Conservation (phyloP, 1,140 invertebrate genomes). For the Battus philenor region DNA sequence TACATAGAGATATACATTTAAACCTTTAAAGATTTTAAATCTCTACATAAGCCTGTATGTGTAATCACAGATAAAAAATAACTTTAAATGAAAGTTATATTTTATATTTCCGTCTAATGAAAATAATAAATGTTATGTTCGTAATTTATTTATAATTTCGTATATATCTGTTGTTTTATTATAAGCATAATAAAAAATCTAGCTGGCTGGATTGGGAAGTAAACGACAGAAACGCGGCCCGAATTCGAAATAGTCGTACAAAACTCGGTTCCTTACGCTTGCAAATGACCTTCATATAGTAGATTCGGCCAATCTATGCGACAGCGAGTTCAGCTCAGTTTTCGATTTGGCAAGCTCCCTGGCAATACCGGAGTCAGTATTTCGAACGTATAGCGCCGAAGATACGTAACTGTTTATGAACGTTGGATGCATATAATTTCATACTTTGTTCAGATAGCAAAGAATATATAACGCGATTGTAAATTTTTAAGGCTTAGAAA, state of each 20-base stretch:
- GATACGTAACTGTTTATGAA: conserved; percentile 1
- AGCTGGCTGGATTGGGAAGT: not conserved
- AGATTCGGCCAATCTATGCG: conserved; percentile 19
- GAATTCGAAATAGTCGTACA: conserved; percentile 8
- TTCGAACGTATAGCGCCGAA: conserved; percentile 8
- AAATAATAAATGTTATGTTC: too few relatives aligned
- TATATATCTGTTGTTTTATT: too few relatives aligned
- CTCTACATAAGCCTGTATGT: too few relatives aligned
- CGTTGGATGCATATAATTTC: conserved; percentile 3
- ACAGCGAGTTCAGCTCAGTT: conserved; percentile 33
- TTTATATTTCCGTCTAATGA: too few relatives aligned
- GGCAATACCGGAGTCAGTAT: conserved; percentile 29
- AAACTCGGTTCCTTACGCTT: conserved; percentile 14
- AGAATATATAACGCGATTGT: not conserved
- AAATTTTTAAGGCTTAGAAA: not conserved
- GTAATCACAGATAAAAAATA: too few relatives aligned
- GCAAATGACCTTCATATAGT: conserved; percentile 20
- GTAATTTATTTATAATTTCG: too few relatives aligned
- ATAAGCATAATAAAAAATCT: too few relatives aligned
- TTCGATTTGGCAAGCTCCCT: conserved; percentile 46
- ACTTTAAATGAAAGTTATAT: too few relatives aligned
- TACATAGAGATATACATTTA: too few relatives aligned
- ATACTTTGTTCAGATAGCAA: conserved; percentile 3
- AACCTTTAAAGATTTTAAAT: too few relatives aligned
- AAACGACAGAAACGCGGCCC: not conserved